phyloP scores from a whole-genome alignment of 2,888 invertebrate genomes.

The Trissoscelio sp. region DNA sequence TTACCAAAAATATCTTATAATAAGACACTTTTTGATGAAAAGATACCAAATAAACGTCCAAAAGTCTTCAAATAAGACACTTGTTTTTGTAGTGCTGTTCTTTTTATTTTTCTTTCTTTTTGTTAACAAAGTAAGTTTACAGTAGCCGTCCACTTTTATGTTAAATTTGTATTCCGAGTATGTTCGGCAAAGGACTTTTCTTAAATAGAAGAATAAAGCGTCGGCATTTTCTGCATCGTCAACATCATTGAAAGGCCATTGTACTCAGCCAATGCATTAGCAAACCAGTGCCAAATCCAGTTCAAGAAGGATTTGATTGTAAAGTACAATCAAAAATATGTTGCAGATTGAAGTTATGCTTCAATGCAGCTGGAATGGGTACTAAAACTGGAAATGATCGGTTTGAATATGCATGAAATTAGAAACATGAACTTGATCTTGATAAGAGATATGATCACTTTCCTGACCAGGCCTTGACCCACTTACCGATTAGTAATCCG shows the following conservation, averaged over 20 bases:
- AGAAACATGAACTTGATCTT: constrained; percentile 44
- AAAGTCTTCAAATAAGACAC: no score
- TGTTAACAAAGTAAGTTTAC: neutral
- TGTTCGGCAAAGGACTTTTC: constrained; percentile 18
- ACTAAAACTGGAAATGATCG: constrained; percentile 10
- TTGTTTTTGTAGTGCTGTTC: no score
- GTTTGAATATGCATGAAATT: constrained; percentile 39
- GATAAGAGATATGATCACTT: constrained; percentile 45
- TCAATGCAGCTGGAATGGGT: neutral
- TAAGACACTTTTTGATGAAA: no score
- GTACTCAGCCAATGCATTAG: constrained; percentile 37
- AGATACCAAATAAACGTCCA: no score
- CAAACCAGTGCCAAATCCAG: constrained; percentile 50
- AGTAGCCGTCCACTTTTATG: constrained; percentile 6
- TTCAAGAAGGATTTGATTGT: no score
- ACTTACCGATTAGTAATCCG: constrained; percentile 6
- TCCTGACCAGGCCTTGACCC: constrained; percentile 46
- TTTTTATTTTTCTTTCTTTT: neutral
- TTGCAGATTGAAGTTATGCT: neutral
- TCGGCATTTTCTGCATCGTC: constrained; percentile 57
- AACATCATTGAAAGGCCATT: constrained; percentile 60
- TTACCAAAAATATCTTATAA: no score
- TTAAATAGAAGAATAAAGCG: constrained; percentile 47
- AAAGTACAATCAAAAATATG: neutral
- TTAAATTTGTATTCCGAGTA: constrained; percentile 46